phyloP scores from a whole-genome alignment of 2,888 invertebrate genomes.

The Mesorhabditis spiculigera region DNA sequence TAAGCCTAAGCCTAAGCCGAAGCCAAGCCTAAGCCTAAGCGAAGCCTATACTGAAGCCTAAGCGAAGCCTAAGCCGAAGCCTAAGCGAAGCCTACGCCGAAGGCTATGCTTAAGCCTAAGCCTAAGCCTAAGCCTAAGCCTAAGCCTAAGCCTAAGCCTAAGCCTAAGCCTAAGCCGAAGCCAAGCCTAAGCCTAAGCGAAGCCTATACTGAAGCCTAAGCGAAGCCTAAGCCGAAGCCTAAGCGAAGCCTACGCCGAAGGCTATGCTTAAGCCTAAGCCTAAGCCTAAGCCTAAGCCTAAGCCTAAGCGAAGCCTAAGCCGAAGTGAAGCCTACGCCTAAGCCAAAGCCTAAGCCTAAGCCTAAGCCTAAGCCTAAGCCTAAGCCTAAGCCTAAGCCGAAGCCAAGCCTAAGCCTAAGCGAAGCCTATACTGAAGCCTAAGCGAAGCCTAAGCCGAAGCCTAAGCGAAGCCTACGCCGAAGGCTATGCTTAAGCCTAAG shows the following conservation, averaged over 20 bases:
- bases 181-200: background rate
- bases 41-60: background rate
- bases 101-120: background rate
- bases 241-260: background rate
- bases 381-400: background rate
- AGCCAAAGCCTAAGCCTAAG: background rate
- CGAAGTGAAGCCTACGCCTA: too few relatives aligned
- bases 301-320: background rate
- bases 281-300: background rate
- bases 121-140: background rate
- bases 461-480: background rate
- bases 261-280: background rate
- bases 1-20: background rate
- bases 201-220: background rate
- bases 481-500: background rate
- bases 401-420: conserved; percentile 1
- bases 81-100: background rate
- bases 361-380: background rate
- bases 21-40: conserved; percentile 1
- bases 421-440: background rate
- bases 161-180: background rate
- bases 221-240: background rate
- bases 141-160: conserved; percentile 6
- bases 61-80: background rate
- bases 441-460: background rate